Percentiles rank a stretch among this genome's conserved stretches.
These are phyloP conservation scores for Brienomyrus brachyistius DNA, from an alignment of 2,113 vertebrate species.

Conservation along the genomic window DNA sequence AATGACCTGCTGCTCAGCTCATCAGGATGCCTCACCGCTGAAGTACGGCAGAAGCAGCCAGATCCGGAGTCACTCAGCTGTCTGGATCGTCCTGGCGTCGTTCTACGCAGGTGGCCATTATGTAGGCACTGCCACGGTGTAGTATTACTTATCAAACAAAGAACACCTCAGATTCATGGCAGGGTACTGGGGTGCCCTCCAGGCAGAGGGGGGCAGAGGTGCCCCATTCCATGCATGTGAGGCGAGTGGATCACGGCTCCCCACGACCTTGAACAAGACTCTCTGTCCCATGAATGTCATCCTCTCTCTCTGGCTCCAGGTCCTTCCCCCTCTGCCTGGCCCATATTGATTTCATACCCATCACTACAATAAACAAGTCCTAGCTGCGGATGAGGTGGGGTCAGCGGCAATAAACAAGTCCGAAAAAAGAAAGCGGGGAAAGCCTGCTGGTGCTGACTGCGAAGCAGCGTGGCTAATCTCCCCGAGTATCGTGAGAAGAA, in stretches of 20 bases:
- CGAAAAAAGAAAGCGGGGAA: neutral
- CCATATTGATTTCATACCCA: conserved; percentile 8
- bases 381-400: neutral
- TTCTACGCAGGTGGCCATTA: neutral
- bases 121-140: neutral
- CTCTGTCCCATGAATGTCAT: neutral
- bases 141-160: neutral
- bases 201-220: neutral
- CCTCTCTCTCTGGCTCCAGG: neutral
- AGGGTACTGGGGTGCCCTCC: neutral
- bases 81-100: neutral
- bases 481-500: neutral
- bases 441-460: neutral
- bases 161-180: neutral
- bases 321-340: neutral
- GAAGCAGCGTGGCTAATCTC: neutral
- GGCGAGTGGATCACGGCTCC: neutral
- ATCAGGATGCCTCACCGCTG: neutral
- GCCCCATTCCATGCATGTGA: neutral
- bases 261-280: neutral
- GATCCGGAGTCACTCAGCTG: neutral
- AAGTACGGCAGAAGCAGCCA: neutral
- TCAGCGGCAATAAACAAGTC: neutral
- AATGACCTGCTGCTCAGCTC: neutral
- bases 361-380: conserved; percentile 15